Conservation (phyloP, 2,797 vertebrate genomes). For the Cephalopachus bancanus region DNA sequence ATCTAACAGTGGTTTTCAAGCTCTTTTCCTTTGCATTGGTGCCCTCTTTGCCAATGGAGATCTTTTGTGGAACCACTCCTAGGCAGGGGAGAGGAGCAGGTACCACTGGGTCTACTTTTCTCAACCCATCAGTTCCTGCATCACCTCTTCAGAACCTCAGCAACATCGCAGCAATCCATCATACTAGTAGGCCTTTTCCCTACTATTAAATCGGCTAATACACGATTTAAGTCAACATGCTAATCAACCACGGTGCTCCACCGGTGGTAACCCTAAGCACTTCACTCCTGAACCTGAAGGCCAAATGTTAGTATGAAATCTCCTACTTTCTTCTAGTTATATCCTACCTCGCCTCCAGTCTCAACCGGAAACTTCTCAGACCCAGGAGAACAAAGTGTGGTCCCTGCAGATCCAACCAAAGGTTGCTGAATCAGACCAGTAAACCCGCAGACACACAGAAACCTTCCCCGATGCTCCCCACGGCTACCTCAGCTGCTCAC, state of each 20-base stretch:
- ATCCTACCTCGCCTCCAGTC: background rate
- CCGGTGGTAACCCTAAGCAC: background rate
- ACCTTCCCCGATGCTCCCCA: background rate
- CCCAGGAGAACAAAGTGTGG: background rate
- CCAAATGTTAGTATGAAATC: background rate
- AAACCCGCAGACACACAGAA: background rate
- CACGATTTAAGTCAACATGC: background rate
- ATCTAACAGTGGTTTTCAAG: background rate
- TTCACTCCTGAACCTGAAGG: slow-evolving; percentile 8
- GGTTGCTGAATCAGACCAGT: background rate
- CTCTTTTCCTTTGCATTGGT: background rate
- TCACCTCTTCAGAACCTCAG: background rate
- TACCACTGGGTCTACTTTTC: background rate
- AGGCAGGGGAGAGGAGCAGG: background rate
- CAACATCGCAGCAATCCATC: background rate
- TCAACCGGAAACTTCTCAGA: background rate
- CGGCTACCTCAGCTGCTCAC: slow-evolving; percentile 85
- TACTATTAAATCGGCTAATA: background rate
- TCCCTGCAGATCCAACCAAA: background rate
- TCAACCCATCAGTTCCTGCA: background rate
- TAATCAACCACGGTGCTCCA: background rate
- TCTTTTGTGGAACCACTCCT: background rate
- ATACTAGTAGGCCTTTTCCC: background rate
- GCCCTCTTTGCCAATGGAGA: background rate
- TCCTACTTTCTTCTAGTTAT: background rate